Evolutionary conservation across 2,888 invertebrate genomes (phyloP).

Genomic region (Harpalus rubripes): DNA sequence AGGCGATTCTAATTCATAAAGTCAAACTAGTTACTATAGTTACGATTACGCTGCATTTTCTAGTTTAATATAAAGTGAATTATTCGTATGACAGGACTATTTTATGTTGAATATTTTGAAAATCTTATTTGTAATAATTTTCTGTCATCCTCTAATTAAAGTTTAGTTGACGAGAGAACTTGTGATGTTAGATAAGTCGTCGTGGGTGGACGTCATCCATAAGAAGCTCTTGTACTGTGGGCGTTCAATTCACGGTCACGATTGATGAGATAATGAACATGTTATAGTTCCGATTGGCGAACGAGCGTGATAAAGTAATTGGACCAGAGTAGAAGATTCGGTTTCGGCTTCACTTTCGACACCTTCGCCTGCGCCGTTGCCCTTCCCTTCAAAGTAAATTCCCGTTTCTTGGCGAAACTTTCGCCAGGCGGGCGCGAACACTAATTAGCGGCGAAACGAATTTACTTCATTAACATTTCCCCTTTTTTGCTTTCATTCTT

Average conservation of each 20-base stretch:
- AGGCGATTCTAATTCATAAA: too few species aligned
- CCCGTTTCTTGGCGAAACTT: conserved; percentile 48
- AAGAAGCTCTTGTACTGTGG: conserved; percentile 11
- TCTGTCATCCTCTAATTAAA: background rate
- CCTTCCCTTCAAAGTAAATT: conserved; percentile 48
- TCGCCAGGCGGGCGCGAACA: conserved; percentile 56
- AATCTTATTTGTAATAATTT: too few species aligned
- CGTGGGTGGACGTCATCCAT: background rate
- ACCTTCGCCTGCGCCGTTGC: background rate
- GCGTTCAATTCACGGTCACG: conserved; percentile 30
- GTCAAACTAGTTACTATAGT: too few species aligned
- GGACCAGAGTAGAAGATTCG: conserved; percentile 33
- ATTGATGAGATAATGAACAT: conserved; percentile 64
- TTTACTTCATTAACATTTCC: conserved; percentile 66
- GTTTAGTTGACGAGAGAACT: background rate
- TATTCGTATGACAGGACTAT: too few species aligned
- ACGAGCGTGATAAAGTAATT: conserved; percentile 50
- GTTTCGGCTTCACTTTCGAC: conserved; percentile 44
- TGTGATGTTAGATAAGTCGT: background rate
- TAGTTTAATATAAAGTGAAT: too few species aligned
- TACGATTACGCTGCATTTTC: too few species aligned
- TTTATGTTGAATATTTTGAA: too few species aligned
- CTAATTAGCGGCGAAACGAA: conserved; percentile 64
- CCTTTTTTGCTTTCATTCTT: conserved; percentile 64
- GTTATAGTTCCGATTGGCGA: conserved; percentile 63